phyloP scores from a whole-genome alignment of 2,888 invertebrate genomes.

The Lottia gigantea region DNA sequence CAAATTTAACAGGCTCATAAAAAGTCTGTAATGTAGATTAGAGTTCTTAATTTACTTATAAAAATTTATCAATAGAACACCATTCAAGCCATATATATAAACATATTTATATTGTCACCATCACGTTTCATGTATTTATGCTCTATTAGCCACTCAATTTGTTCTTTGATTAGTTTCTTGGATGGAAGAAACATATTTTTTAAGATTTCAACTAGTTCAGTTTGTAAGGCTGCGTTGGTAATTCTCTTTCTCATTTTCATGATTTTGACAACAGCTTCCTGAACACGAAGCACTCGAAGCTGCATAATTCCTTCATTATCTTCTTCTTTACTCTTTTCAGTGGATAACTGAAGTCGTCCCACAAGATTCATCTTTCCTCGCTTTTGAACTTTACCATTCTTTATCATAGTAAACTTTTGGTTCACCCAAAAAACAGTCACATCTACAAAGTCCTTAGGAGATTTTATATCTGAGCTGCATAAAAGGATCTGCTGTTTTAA shows the following conservation, averaged over 20 bases:
- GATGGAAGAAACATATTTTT: slow-evolving; percentile 99
- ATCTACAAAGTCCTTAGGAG: slow-evolving; percentile 93
- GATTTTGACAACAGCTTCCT: slow-evolving; percentile 99
- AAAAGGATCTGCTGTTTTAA: slow-evolving; percentile 91
- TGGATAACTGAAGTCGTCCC: slow-evolving; percentile 92
- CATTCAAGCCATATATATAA: slow-evolving; percentile 89
- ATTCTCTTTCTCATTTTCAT: slow-evolving; percentile 97
- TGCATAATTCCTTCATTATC: slow-evolving; percentile 99
- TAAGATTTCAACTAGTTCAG: slow-evolving; percentile 96
- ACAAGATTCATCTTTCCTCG: slow-evolving; percentile 96
- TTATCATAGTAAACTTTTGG: slow-evolving; percentile 91
- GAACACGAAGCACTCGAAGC: slow-evolving; percentile 88
- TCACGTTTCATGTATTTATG: slow-evolving; percentile 97
- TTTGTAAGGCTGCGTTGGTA: slow-evolving; percentile 93
- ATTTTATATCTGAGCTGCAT: slow-evolving; percentile 81
- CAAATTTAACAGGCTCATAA: too few relatives aligned
- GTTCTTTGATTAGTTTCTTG: slow-evolving; percentile 99
- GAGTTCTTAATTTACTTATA: too few relatives aligned
- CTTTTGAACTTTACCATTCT: slow-evolving; percentile 94
- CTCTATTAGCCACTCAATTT: slow-evolving; percentile 99
- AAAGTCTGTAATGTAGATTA: too few relatives aligned
- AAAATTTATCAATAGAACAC: too few relatives aligned
- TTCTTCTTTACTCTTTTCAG: slow-evolving; percentile 94
- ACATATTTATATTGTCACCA: slow-evolving; percentile 96
- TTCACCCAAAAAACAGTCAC: slow-evolving; percentile 95